phyloP scores from a whole-genome alignment of 1,140 invertebrate genomes.

The Caenorhabditis elegans region DNA sequence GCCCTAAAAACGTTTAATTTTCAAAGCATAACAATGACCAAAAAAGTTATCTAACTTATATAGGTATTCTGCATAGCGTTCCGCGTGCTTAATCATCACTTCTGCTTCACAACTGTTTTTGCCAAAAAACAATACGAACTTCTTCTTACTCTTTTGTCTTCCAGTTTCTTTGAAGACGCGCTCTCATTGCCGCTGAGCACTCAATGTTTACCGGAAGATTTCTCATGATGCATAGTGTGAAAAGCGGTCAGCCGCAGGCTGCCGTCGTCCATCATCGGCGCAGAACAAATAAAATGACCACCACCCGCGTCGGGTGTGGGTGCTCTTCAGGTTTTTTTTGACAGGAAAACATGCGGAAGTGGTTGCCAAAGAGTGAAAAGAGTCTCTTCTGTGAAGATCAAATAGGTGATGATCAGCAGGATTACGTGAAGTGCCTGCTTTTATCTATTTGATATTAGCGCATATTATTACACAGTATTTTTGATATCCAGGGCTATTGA shows the following conservation, averaged over 20 bases:
- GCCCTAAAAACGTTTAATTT: too few relatives aligned
- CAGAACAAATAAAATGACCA: constrained; percentile 26
- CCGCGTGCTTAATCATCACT: too few relatives aligned
- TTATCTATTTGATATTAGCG: not conserved
- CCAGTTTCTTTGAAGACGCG: constrained; percentile 1
- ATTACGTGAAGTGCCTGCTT: not conserved
- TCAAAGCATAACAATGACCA: too few relatives aligned
- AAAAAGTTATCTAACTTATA: too few relatives aligned
- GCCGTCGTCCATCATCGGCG: constrained; percentile 27
- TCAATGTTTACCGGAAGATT: constrained; percentile 32
- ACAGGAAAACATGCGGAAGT: constrained; percentile 29
- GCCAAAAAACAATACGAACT: not conserved
- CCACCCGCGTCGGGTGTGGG: not conserved
- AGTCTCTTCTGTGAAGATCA: constrained; percentile 5
- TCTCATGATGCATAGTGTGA: constrained; percentile 20
- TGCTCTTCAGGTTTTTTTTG: constrained; percentile 32
- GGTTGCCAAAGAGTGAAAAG: constrained; percentile 23
- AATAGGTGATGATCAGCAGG: not conserved
- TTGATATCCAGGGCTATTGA: too few relatives aligned
- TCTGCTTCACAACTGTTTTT: too few relatives aligned
- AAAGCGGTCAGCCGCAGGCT: constrained; percentile 19
- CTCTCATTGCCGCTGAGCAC: not conserved
- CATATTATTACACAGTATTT: too few relatives aligned
- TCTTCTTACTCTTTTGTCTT: not conserved
- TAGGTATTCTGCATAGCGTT: too few relatives aligned